Evolutionary conservation across 2,113 vertebrate species (phyloP), one percentile per base, ranked within the genome.

Genomic region (Syngnathus scovelli): DNA sequence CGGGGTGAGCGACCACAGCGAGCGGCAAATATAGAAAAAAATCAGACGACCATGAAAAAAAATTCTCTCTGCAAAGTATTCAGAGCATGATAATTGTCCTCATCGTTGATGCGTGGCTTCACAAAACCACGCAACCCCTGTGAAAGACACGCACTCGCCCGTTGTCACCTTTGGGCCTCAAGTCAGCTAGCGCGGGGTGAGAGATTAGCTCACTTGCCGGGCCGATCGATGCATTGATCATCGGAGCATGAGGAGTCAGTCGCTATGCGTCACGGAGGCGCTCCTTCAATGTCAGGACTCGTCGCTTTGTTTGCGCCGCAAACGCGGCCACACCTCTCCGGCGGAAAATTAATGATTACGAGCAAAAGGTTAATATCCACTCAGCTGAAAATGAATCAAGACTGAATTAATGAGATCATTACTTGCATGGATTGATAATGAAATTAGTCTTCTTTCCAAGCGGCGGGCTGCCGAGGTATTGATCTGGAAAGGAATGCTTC

Each of bases 351-450:
- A 88, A 92, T 89, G 88, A 86, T 85, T 84, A 83, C 83, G 80
- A 86, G 87, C 84, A 78, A 91, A 92, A 91, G 89, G 90, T 91
- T 92, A 91, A 92, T 90, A 90, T 92, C 85, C 88, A 90, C 88
- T 88, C 87, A 72, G 86, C 86, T 83, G 84, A 90, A 91, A 91
- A 90, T 88, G 84, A 90, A 88, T 90, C 88, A 90, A 83, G 84
- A 84, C 67, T 83, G 76, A 90, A 91, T 90, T 91, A 91, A 90
- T 90, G 89, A 89, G 87, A 88, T 86, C 87, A 91, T 91, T 90
- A 90, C 86, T 81, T 87, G 85, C 87, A 81, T 78, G 81, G 86
- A 90, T 88, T 88, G 89, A 90, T 90, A 87, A 83, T 66, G 67
- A 87, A 90, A 90, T 88, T 83, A 90, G 87, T 87, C 80, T 85